Base-by-base conservation (phyloP, 2,797 vertebrate species). In the Choloepus didactylus region DNA sequence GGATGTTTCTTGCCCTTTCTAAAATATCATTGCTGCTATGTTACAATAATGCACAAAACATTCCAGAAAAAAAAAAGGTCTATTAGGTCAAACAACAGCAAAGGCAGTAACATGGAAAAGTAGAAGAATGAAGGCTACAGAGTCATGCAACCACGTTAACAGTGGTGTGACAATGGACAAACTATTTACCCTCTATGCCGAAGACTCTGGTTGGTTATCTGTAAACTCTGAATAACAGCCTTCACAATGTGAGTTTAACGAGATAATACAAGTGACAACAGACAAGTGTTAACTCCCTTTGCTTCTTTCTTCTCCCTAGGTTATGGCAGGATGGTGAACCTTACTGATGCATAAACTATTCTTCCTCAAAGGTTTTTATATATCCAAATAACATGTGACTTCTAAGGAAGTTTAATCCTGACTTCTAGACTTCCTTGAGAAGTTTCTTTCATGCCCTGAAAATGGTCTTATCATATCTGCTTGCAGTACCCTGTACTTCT, bases 1-100 rank as follows among this genome's bases (percentile, higher is more conserved):
- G 44, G 41, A 73, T 97, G 15, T 10, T 92, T 93, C 73, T 94
- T 86, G 67, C 85, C 11, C 5, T 76, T n/a, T 82, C 70, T 81
- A 87, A 90, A 93, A 67, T 77, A 88, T 72, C 46, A 75, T 3
- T 64, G 77, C 15, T 83, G 31, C 44, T 76, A 79, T 23, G 27
- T 1, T 93, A 10, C 35, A 87, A 15, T 46, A 94, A 89, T 35
- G 54, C 3, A 66, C 7, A 54, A 59, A 93, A 73, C 25, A 94
- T 51, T 89, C 21, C 29, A 93, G 93, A 35, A 75, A 85, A 91
- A 88, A 73, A 21, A 86, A 29, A 70, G 29, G 59, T 12, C 6
- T 46, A 19, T 1, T 10, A 66, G 38, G n/a, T 70, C 49, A 89
- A 70, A 75, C 31, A 94, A 82, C 5, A 82, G n/a, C 35, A 93